These are phyloP conservation scores for Lasioglossum lativentre DNA, from an alignment of 2,888 invertebrate genomes.

Conservation along the genomic window DNA sequence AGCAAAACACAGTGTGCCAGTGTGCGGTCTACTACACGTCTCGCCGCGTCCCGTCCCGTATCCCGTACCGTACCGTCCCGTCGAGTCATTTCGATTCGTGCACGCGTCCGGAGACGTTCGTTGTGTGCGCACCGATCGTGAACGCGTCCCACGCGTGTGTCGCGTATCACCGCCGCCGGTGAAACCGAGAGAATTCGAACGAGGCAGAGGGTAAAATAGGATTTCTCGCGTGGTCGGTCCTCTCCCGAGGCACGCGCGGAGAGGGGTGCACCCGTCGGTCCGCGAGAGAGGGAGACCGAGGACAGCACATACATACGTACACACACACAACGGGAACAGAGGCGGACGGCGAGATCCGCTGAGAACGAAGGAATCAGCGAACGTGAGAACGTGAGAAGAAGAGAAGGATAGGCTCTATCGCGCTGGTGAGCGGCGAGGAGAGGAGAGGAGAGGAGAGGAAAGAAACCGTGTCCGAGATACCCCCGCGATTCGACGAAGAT, in stretches of 20 bases:
- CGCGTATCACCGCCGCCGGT: constrained; percentile 78
- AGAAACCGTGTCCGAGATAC: constrained; percentile 3
- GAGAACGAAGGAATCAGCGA: constrained; percentile 33
- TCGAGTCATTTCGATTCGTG: neutral
- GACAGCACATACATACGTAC: too few species aligned
- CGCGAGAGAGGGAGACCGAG: constrained; percentile 47
- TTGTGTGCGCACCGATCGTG: constrained; percentile 59
- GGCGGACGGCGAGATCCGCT: constrained; percentile 53
- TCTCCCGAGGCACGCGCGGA: constrained; percentile 69
- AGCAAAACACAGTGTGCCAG: constrained; percentile 8
- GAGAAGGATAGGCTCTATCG: neutral
- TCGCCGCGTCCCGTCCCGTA: too few species aligned
- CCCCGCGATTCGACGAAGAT: constrained; percentile 28
- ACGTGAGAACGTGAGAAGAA: neutral
- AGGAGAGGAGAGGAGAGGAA: constrained; percentile 25
- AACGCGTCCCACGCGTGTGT: constrained; percentile 69
- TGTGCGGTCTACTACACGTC: neutral
- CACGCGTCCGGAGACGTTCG: constrained; percentile 5
- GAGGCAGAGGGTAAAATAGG: constrained; percentile 76
- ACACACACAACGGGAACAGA: constrained; percentile 14
- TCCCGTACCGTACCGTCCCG: neutral
- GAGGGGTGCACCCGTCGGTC: constrained; percentile 53
- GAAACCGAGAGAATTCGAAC: constrained; percentile 77
- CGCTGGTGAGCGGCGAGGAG: neutral
- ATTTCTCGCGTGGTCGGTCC: constrained; percentile 76